Base-by-base conservation (phyloP, 2,797 vertebrate genomes). In the Acipenser ruthenus region DNA sequence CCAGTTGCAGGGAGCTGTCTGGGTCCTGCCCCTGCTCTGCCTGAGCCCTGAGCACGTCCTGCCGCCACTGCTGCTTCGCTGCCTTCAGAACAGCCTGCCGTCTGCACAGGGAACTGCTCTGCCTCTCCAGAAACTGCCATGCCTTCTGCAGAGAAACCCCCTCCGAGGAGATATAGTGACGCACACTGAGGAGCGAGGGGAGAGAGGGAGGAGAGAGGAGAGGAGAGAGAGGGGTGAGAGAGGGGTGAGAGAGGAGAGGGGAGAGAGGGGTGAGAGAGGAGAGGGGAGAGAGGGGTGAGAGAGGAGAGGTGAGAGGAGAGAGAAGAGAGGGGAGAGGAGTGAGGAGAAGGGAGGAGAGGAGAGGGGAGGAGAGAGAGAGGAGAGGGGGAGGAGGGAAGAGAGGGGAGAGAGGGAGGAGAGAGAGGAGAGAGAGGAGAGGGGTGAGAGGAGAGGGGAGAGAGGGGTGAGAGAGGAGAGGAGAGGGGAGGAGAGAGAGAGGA, bases 71-170 rank as follows among this genome's bases (percentile, higher is more conserved):
- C 70, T 80, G 78, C 72, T 84, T 88, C 0, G 86, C 86, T 0
- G 81, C 87, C 62, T 69, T 80, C 68, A 94, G 83, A 0, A 79
- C 86, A 0, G 80, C 79, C 72, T 88, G 89, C 65, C 90, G 86
- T 71, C 80, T 82, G 61, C 66, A 76, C 81, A 93, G 80, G 37
- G 88, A 88, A 65, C 52, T 83, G 1, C 74, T 88, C 82, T 95
- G 93, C 37, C 49, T 80, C 67, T 76, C 77, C 80, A 96, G 83
- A 78, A 94, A 92, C 52, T 85, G 80, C 75, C 85, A 92, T 75
- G 91, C 86, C 0, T 75, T 90, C 10, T 85, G 74, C 51, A 94
- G 80, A 50, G 92, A 90, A 10, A 72, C 9, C 0, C 84, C 86
- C n/a, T 95, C 90, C 0, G 90, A 82, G 0, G 90, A 89, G 70